These are phyloP conservation scores for Nipponia nippon DNA, from an alignment of 2,113 vertebrate genomes.

Conservation along the genomic window DNA sequence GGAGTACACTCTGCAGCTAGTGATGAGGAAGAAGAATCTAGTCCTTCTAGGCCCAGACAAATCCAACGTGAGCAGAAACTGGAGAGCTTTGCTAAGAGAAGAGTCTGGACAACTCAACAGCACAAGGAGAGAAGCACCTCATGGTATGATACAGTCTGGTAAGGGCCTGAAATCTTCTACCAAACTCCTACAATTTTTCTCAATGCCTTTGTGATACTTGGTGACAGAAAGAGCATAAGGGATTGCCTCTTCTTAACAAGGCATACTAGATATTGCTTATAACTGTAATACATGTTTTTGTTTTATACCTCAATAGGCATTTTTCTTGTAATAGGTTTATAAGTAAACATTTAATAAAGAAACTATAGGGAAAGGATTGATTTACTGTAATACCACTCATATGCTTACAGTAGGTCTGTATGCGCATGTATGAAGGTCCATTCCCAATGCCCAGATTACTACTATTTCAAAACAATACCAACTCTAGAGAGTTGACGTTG, in stretches of 20 bases:
- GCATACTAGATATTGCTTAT: not conserved
- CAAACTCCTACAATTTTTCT: not conserved
- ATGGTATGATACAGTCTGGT: not conserved
- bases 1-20: not conserved
- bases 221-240: not conserved
- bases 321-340: not conserved
- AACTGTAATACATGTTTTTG: not conserved
- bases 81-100: not conserved
- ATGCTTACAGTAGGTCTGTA: not conserved
- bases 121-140: not conserved
- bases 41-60: not conserved
- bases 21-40: not conserved
- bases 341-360: not conserved
- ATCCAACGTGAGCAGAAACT: not conserved
- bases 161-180: not conserved
- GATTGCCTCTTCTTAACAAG: not conserved
- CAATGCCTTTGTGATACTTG: not conserved
- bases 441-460: not conserved
- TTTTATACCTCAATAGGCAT: not conserved
- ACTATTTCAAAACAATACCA: not conserved
- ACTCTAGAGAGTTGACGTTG: not conserved
- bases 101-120: not conserved
- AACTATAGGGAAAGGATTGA: not conserved
- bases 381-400: not conserved
- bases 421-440: not conserved